Conservation (phyloP, 1,140 invertebrate species). For the Hesperophylax magnus region DNA sequence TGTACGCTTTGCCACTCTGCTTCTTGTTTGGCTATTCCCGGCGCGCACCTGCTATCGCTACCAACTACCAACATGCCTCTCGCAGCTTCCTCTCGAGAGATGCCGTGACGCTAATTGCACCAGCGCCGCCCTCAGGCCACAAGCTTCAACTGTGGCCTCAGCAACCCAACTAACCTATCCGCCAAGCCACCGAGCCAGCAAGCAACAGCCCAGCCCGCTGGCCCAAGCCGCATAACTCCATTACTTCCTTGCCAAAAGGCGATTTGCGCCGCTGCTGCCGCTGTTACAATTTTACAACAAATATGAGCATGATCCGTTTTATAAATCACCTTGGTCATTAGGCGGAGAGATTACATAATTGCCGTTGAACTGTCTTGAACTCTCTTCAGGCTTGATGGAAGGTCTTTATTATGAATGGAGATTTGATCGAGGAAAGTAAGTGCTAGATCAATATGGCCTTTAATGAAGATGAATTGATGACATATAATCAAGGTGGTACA, state of each 20-base stretch:
- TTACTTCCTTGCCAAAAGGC: slow-evolving; percentile 23
- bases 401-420: neutral
- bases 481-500: too few species aligned
- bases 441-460: neutral
- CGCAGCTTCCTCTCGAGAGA: slow-evolving; percentile 25
- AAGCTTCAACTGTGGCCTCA: too few species aligned
- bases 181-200: too few species aligned
- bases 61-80: neutral
- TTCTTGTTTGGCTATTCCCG: slow-evolving; percentile 27
- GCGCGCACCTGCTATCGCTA: neutral
- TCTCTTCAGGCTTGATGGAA: slow-evolving; percentile 17
- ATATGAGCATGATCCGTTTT: slow-evolving; percentile 23
- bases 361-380: slow-evolving; percentile 25
- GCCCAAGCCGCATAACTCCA: slow-evolving; percentile 29
- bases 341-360: slow-evolving; percentile 4
- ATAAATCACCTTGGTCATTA: slow-evolving; percentile 29
- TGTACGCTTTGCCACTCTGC: neutral
- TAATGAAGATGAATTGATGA: too few species aligned
- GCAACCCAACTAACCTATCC: too few species aligned
- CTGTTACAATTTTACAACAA: neutral
- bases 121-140: slow-evolving; percentile 16
- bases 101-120: slow-evolving; percentile 55
- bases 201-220: neutral
- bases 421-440: neutral
- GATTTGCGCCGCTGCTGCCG: neutral